Evolutionary conservation across 2,797 vertebrate species (phyloP).

Genomic region (Delichon dasypus): DNA sequence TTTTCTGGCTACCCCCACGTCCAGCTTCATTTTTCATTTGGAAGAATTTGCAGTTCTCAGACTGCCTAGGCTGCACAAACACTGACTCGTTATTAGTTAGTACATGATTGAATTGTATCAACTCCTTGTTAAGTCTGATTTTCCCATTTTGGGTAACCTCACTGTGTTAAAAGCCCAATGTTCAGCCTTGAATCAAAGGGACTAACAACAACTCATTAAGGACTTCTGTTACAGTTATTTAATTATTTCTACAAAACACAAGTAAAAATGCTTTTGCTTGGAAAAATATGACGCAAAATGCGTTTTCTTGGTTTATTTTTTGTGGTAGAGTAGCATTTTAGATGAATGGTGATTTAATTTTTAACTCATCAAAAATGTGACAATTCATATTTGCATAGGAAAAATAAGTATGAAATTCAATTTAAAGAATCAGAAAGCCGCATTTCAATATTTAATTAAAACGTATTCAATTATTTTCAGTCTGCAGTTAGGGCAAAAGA

Average conservation of each 20-base stretch:
- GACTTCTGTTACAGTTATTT: not conserved
- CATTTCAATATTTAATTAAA: conserved; percentile 18
- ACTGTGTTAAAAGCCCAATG: not conserved
- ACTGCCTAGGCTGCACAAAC: not conserved
- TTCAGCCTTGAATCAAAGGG: not conserved
- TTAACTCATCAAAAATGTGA: not conserved
- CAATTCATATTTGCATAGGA: not conserved
- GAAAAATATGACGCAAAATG: not conserved
- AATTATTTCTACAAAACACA: not conserved
- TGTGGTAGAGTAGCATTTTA: not conserved
- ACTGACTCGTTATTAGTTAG: not conserved
- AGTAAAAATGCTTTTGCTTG: not conserved
- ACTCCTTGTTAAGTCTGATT: not conserved
- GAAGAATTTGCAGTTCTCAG: not conserved
- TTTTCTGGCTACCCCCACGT: not conserved
- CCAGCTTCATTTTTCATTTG: not conserved
- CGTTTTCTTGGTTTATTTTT: not conserved
- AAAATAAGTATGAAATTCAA: not conserved
- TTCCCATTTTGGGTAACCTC: not conserved
- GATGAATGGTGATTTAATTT: not conserved
- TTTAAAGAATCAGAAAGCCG: not conserved
- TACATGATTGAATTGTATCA: not conserved
- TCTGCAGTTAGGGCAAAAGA: not conserved
- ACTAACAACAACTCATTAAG: not conserved
- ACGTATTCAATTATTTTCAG: not conserved